These are phyloP conservation scores for Clanis bilineata DNA, from an alignment of 2,888 invertebrate genomes.

Conservation along the genomic window DNA sequence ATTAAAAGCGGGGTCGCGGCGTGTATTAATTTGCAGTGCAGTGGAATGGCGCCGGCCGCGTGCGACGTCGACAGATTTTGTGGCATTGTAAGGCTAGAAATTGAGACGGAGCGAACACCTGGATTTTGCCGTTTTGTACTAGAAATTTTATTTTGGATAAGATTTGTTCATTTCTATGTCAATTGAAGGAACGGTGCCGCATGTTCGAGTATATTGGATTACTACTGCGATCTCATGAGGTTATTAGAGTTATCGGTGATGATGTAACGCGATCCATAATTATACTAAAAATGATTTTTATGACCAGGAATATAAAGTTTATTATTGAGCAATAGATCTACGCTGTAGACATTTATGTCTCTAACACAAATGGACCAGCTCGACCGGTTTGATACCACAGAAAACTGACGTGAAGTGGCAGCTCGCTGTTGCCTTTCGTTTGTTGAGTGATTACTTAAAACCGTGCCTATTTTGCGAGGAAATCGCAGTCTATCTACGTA, in stretches of 20 bases:
- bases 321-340: too few species aligned
- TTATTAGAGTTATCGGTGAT: too few species aligned
- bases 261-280: too few species aligned
- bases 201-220: neutral
- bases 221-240: neutral
- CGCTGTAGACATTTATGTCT: too few species aligned
- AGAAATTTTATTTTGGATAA: neutral
- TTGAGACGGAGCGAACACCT: conserved; percentile 56
- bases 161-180: neutral
- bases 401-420: too few species aligned
- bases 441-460: too few species aligned
- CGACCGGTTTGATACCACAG: too few species aligned
- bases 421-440: too few species aligned
- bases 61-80: conserved; percentile 68
- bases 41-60: conserved; percentile 36
- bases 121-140: conserved; percentile 25
- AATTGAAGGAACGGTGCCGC: neutral
- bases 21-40: conserved; percentile 67
- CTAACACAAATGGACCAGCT: too few species aligned
- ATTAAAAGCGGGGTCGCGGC: conserved; percentile 67
- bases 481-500: too few species aligned
- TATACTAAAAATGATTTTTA: neutral
- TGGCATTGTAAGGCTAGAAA: conserved; percentile 54
- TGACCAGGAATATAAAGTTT: neutral
- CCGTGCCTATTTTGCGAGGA: too few species aligned